Base-by-base conservation (phyloP, 2,888 invertebrate genomes). In the Caenorhabditis drosophilae region DNA sequence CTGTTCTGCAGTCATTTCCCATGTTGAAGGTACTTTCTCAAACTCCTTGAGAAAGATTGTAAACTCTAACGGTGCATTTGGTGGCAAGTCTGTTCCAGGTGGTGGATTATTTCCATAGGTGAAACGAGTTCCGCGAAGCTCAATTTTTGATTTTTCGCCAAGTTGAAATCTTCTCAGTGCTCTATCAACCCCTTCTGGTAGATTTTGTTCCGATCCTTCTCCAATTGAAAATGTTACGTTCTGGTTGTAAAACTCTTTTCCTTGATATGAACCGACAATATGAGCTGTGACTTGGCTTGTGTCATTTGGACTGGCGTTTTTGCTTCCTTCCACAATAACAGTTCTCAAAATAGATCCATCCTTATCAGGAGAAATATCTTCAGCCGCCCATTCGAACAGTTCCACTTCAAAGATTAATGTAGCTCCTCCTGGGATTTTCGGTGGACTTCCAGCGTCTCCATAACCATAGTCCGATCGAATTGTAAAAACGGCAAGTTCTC, bases 381-480 rank as follows among this genome's bases (percentile, higher is more conserved):
- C 93, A 31, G 76, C 77, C 22, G 63, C 45, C 74, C 78, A 78
- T 31, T 61, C 57, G 54, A 75, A 53, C 26, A 76, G 48, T 40
- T 76, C 76, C 6, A 76, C 92, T 88, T 92, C 92, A 87, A 93
- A 93, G 83, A 91, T 89, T 4, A 98, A 86, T 0, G 92, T 92
- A 0, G 95, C 87, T 84, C 92, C 89, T 9, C 92, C 90, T 25
- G 93, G 93, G 75, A 97, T 95, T 80, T 89, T 90, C 1, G 94
- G 93, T 0, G 90, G 90, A 79, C 89, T 90, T 56, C 94, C 95
- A 25, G 85, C 83, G 67, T 88, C 88, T 4, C 95, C 95, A 83
- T 96, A 96, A 0, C 92, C 96, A 86, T 93, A 96, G 61, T 92
- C 89, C 0, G 94, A 88, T 49, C 90, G 89, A 86, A 94, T 93